Conservation (phyloP, 2,888 invertebrate species). For the Rotaria magnacalcarata region DNA sequence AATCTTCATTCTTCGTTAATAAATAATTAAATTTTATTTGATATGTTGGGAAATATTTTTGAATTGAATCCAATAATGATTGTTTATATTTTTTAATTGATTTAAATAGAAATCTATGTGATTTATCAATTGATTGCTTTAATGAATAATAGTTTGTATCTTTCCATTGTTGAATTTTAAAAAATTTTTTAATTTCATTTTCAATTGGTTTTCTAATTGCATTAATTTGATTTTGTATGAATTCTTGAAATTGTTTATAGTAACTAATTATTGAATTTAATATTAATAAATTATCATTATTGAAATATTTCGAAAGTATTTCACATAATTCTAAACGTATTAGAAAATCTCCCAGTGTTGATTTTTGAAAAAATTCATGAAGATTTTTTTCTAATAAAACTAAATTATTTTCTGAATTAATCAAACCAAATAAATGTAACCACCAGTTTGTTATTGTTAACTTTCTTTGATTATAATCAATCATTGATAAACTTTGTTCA, state of each 20-base stretch:
- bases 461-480: neutral
- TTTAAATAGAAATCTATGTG: slow-evolving; percentile 79
- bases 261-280: neutral
- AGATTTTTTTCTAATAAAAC: neutral
- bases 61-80: slow-evolving; percentile 47
- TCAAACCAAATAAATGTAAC: slow-evolving; percentile 6
- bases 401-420: neutral
- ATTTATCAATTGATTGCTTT: slow-evolving; percentile 78
- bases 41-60: neutral
- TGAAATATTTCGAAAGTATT: neutral
- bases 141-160: slow-evolving; percentile 90
- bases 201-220: neutral
- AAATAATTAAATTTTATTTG: neutral
- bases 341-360: neutral
- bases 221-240: neutral
- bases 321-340: neutral
- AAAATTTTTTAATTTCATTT: slow-evolving; percentile 67
- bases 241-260: neutral
- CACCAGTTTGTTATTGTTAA: neutral
- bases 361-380: neutral
- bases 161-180: slow-evolving; percentile 89
- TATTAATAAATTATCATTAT: neutral
- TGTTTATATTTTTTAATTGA: slow-evolving; percentile 76
- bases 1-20: neutral
- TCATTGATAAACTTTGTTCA: neutral